phyloP scores from a whole-genome alignment of 2,888 invertebrate species.

The Calliphora vomitoria region DNA sequence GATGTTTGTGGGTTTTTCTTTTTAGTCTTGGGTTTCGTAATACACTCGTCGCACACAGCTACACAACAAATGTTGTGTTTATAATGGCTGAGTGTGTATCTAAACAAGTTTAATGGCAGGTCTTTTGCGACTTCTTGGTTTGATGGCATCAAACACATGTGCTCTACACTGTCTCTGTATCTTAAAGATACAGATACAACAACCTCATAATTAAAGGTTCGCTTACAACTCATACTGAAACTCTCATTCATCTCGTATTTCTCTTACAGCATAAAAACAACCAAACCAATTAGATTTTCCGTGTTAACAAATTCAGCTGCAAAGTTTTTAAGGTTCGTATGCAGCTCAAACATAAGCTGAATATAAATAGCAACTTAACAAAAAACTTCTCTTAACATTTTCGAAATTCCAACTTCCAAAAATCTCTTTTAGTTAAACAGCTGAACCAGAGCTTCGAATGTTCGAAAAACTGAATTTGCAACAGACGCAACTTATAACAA shows the following conservation, averaged over 20 bases:
- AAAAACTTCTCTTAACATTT: conserved; percentile 22
- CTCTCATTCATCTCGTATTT: no score
- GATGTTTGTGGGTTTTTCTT: conserved; percentile 45
- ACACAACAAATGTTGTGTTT: conserved; percentile 40
- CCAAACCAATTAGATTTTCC: background rate
- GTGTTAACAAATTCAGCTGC: conserved; percentile 21
- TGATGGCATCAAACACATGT: conserved; percentile 10
- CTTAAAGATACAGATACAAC: conserved; percentile 7
- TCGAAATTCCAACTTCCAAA: conserved; percentile 38
- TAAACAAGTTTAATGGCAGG: conserved; percentile 57
- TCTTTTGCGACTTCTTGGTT: conserved; percentile 37
- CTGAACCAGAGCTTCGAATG: background rate
- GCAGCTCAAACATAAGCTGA: background rate
- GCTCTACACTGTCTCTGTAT: conserved; percentile 8
- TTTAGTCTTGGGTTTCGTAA: conserved; percentile 36
- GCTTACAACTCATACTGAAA: conserved; percentile 47
- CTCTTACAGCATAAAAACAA: background rate
- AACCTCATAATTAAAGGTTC: conserved; percentile 22
- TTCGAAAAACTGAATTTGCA: background rate
- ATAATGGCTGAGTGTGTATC: background rate
- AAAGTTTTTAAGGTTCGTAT: background rate
- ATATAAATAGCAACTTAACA: background rate
- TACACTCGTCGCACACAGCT: background rate
- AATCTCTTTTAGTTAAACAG: background rate
- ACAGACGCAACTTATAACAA: background rate